Percentiles rank a stretch among this genome's conserved stretches.
These are phyloP conservation scores for Tiaroga cobitis DNA, from an alignment of 2,797 vertebrate genomes.

Conservation along the genomic window DNA sequence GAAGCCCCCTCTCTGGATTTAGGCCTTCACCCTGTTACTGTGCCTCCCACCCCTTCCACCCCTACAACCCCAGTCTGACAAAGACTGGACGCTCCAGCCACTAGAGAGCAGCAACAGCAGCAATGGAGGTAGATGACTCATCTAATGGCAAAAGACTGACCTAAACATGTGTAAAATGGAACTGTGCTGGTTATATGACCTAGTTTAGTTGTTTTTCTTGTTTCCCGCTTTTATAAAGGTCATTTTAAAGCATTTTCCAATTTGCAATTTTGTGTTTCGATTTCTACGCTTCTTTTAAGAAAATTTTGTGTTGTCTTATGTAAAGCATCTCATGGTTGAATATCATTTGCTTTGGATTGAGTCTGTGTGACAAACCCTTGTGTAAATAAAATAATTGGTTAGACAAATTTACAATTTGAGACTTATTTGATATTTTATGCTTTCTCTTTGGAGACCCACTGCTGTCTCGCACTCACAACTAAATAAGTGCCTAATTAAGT, in stretches of 20 bases:
- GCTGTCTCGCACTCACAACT: background rate
- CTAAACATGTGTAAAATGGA: constrained; percentile 12
- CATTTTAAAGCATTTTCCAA: constrained; percentile 57
- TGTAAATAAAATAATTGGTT: constrained; percentile 75
- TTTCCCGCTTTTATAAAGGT: constrained; percentile 50
- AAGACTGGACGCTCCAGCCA: background rate
- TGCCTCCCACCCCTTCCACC: constrained; percentile 73
- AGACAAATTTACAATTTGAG: constrained; percentile 19
- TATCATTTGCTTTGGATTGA: constrained; percentile 53
- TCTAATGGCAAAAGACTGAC: background rate
- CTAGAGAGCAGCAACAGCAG: background rate
- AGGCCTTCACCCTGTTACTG: constrained; percentile 83
- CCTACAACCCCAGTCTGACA: constrained; percentile 73
- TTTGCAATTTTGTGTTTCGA: constrained; percentile 26
- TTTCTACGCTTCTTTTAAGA: constrained; percentile 61
- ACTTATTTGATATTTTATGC: background rate
- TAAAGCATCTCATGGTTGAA: constrained; percentile 53
- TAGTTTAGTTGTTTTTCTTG: constrained; percentile 22
- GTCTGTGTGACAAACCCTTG: constrained; percentile 56
- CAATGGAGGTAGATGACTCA: background rate
- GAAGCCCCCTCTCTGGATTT: constrained; percentile 88
- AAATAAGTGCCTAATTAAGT: background rate
- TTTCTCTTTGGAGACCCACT: constrained; percentile 1
- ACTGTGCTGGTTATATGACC: background rate
- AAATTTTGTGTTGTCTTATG: constrained; percentile 52